phyloP scores from a whole-genome alignment of 1,140 invertebrate genomes.

The Euschistus heros region DNA sequence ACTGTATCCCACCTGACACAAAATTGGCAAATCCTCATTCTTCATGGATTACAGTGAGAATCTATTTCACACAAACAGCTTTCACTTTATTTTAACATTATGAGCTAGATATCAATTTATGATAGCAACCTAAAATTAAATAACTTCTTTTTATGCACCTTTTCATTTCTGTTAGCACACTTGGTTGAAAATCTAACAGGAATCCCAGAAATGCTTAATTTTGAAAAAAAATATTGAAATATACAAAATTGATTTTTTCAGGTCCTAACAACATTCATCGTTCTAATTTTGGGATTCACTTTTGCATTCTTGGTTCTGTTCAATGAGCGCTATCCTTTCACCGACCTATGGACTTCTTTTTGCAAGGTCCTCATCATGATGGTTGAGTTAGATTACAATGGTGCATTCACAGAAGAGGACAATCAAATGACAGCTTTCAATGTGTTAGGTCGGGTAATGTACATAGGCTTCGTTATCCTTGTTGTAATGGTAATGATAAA shows the following conservation, averaged over 20 bases:
- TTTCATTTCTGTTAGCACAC: too few species aligned
- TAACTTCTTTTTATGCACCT: too few species aligned
- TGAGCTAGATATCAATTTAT: too few species aligned
- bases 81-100: too few species aligned
- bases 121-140: too few species aligned
- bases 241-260: constrained; percentile 5
- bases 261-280: constrained; percentile 41
- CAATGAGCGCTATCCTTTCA: constrained; percentile 35
- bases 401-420: constrained; percentile 33
- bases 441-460: constrained; percentile 31
- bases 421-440: constrained; percentile 16
- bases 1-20: too few species aligned
- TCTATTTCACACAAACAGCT: too few species aligned
- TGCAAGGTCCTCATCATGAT: constrained; percentile 46
- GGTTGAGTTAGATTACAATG: constrained; percentile 44
- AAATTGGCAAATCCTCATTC: too few species aligned
- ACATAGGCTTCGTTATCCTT: constrained; percentile 34
- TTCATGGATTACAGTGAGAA: too few species aligned
- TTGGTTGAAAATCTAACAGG: too few species aligned
- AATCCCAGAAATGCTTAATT: too few species aligned
- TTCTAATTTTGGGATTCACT: constrained; percentile 43
- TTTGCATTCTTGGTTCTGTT: constrained; percentile 44
- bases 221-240: constrained; percentile 8
- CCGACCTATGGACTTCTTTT: constrained; percentile 37
- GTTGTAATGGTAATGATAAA: constrained; percentile 38